Base-by-base conservation (phyloP, 2,888 invertebrate genomes). In the Tortrix viridana region DNA sequence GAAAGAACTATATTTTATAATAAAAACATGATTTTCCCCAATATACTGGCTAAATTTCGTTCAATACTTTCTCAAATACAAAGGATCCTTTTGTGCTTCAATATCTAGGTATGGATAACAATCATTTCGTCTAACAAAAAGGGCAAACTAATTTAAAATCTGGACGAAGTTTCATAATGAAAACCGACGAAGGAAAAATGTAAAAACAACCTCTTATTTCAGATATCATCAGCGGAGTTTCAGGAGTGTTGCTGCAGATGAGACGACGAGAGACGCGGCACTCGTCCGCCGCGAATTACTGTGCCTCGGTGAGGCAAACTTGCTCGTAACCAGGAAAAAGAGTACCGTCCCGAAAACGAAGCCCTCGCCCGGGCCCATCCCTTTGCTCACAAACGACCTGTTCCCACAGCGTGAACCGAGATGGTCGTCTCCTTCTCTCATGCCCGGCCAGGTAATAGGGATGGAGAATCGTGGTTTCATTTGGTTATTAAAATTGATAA, bases 381-480 rank as follows among this genome's bases (percentile, higher is more conserved):
- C 76, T 0, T 74, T 71, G 1, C 89, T 87, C 57, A 82, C 71
- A 0, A 61, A 53, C 23, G 76, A 72, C 59, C 50, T 74, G 2
- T 82, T 68, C 32, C 75, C 75, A 67, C 57, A 68, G 3, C 75
- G 80, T 0, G 82, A 84, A 41, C 68, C 69, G 1, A 73, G 89
- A 53, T 80, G 69, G 55, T 89, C 86, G 63, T 90, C 90, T 0
- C 90, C 90, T 1, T 89, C 89, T 65, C 81, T 88, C 69, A 77
- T 46, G 44, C 78, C 80, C 3, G 80, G 80, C 0, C 84, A 89
- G 89, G 89, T 89, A 82, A 82, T 60, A 9, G 12, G 47, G 47
- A 67, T 60, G 46, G 66, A 70, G 14, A 58, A 53, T 38, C 63
- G 47, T 16, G 43, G 38, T 16, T 57, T 55, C 38, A 53, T 54